Evolutionary conservation across 2,113 vertebrate genomes (phyloP).

Genomic region (Scalopus aquaticus): DNA sequence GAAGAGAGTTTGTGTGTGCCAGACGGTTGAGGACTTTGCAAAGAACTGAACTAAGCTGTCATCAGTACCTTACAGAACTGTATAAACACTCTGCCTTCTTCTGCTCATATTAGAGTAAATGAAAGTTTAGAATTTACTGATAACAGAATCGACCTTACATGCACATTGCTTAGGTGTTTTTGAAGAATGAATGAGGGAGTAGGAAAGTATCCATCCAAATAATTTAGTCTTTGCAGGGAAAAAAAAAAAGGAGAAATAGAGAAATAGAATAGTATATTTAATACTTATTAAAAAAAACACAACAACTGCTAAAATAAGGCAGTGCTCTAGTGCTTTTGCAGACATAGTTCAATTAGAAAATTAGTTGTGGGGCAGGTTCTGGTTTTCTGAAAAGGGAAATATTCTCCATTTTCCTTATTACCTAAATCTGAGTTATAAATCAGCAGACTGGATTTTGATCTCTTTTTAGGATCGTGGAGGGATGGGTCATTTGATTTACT

Average conservation of each 20-base stretch:
- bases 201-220: neutral
- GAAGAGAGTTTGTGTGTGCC: neutral
- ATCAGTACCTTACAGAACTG: neutral
- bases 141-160: neutral
- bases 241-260: neutral
- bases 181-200: neutral
- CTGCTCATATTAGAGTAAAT: neutral
- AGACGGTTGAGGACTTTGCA: neutral
- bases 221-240: neutral
- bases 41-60: neutral
- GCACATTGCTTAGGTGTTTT: neutral
- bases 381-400: neutral
- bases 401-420: neutral
- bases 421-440: slow-evolving; percentile 18
- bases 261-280: neutral
- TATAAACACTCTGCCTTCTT: neutral
- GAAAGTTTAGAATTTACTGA: neutral
- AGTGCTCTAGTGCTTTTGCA: neutral
- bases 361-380: neutral
- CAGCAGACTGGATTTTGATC: neutral
- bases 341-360: neutral
- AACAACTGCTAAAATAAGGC: neutral
- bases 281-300: neutral
- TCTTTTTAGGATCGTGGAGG: neutral
- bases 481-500: neutral